Evolutionary conservation across 2,797 vertebrate species (phyloP).

Genomic region (Threskiornis aethiopicus): DNA sequence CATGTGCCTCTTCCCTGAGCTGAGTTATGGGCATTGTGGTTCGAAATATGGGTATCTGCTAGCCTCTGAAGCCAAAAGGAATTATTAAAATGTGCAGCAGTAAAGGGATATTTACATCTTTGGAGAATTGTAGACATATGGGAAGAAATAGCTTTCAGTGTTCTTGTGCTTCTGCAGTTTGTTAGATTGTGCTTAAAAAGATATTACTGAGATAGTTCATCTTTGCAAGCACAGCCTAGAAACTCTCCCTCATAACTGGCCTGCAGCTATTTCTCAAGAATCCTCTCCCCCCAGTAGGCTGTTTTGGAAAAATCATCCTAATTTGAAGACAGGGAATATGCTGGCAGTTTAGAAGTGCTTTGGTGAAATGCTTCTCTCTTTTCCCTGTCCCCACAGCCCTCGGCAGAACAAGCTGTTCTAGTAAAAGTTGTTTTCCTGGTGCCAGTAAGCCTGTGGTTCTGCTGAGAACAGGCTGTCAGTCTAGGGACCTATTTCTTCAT

Average conservation of each 20-base stretch:
- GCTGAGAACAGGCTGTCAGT: background rate
- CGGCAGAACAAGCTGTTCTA: conserved; percentile 5
- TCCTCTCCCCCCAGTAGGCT: background rate
- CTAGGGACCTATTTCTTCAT: background rate
- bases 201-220: background rate
- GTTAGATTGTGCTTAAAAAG: background rate
- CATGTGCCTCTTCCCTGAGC: background rate
- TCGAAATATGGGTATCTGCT: background rate
- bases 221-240: background rate
- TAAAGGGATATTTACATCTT: background rate
- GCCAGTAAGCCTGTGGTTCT: background rate
- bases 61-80: background rate
- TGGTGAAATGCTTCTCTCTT: background rate
- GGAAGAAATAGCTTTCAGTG: background rate
- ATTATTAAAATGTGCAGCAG: background rate
- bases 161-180: background rate
- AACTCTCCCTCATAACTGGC: background rate
- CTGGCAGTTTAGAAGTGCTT: background rate
- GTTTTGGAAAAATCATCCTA: background rate
- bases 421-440: background rate
- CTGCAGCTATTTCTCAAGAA: background rate
- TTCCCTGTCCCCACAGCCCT: background rate
- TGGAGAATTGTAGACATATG: background rate
- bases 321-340: background rate
- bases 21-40: background rate